Conservation (phyloP, 1,140 invertebrate species). For the Trichomalopsis sarcophagae region DNA sequence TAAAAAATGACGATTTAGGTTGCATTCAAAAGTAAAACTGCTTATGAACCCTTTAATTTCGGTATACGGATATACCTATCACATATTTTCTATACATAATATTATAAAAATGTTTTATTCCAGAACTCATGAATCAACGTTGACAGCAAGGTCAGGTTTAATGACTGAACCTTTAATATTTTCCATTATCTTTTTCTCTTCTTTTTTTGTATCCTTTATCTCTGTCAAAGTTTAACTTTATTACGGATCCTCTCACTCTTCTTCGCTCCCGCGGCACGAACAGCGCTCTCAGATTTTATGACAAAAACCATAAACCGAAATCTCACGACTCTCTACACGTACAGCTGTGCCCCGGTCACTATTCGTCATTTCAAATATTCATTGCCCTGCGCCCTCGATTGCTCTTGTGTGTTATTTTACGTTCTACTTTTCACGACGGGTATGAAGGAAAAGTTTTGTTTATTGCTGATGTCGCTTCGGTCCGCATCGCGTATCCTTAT, state of each 20-base stretch:
- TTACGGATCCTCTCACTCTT: background rate
- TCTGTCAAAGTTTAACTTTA: background rate
- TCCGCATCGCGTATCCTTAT: too few species aligned
- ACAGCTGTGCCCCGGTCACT: too few species aligned
- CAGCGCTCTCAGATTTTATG: background rate
- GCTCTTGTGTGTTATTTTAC: background rate
- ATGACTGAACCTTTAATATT: background rate
- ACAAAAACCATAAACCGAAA: background rate
- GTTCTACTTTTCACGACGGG: background rate
- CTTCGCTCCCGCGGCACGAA: background rate
- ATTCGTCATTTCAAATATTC: constrained; percentile 12
- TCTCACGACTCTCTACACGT: background rate
- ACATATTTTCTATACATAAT: too few species aligned
- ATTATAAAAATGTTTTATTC: too few species aligned
- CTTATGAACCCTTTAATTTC: too few species aligned
- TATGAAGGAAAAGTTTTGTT: too few species aligned
- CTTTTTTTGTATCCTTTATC: background rate
- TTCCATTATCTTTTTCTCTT: background rate
- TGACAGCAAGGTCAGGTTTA: background rate
- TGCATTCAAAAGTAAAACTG: too few species aligned
- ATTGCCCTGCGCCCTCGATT: background rate
- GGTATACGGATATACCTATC: too few species aligned
- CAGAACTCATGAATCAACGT: background rate
- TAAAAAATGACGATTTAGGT: too few species aligned
- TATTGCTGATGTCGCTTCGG: too few species aligned